phyloP scores from a whole-genome alignment of 2,113 vertebrate genomes.

The Perognathus longimembris region DNA sequence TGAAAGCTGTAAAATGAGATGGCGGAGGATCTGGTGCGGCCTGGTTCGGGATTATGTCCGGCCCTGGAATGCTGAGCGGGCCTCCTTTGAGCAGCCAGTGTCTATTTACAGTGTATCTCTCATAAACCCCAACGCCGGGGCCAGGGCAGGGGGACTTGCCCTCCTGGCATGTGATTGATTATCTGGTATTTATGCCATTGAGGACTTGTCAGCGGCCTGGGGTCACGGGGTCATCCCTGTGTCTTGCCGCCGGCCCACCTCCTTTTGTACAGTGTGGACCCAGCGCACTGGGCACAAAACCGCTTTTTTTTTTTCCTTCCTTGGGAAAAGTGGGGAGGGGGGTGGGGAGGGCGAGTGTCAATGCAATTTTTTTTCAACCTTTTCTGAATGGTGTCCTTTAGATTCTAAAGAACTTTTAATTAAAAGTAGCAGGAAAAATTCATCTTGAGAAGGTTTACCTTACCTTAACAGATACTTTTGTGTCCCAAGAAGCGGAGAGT shows the following conservation, averaged over 20 bases:
- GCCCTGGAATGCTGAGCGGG: slow-evolving; percentile 90
- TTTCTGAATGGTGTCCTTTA: slow-evolving; percentile 92
- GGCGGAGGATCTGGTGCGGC: slow-evolving; percentile 78
- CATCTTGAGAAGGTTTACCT: slow-evolving; percentile 90
- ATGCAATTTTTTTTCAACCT: slow-evolving; percentile 89
- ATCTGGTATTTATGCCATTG: slow-evolving; percentile 95
- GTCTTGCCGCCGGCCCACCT: slow-evolving; percentile 95
- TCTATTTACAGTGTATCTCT: slow-evolving; percentile 95
- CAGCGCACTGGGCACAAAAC: slow-evolving; percentile 91
- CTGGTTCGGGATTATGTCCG: slow-evolving; percentile 73
- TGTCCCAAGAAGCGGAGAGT: slow-evolving; percentile 80
- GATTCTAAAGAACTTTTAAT: slow-evolving; percentile 92
- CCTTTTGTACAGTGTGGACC: slow-evolving; percentile 98
- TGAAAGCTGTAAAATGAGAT: slow-evolving; percentile 80
- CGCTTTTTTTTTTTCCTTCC: slow-evolving; percentile 90
- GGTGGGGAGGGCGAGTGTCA: slow-evolving; percentile 86
- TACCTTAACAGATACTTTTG: slow-evolving; percentile 90
- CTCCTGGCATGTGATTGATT: slow-evolving; percentile 98
- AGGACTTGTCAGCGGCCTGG: slow-evolving; percentile 94
- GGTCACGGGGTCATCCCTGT: slow-evolving; percentile 96
- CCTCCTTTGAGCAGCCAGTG: slow-evolving; percentile 88
- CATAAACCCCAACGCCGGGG: slow-evolving; percentile 88
- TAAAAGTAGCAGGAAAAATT: slow-evolving; percentile 91
- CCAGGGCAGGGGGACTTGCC: slow-evolving; percentile 89
- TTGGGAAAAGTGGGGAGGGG: slow-evolving; percentile 93